Conservation (phyloP, 1,140 invertebrate species). For the Gryon sp. region DNA sequence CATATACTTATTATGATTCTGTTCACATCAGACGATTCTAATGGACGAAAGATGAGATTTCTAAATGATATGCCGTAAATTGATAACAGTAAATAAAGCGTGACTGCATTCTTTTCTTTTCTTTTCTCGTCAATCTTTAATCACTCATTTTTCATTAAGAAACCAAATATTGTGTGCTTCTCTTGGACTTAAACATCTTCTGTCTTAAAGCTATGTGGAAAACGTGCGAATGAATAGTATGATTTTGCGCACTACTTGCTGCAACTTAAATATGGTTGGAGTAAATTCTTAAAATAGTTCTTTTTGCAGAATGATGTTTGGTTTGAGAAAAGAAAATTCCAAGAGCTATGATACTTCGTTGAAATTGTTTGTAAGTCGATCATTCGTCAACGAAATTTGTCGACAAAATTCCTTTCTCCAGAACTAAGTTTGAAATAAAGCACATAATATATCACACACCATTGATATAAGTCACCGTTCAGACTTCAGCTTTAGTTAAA, state of each 20-base stretch:
- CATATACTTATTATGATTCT: constrained; percentile 20
- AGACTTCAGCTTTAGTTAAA: constrained; percentile 57
- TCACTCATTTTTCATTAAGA: constrained; percentile 16
- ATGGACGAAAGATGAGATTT: constrained; percentile 16
- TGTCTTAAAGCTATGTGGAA: too few relatives aligned
- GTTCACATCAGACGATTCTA: constrained; percentile 10
- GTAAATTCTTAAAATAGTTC: too few relatives aligned
- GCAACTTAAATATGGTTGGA: too few relatives aligned
- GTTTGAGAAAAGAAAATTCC: constrained; percentile 17
- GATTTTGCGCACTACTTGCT: too few relatives aligned
- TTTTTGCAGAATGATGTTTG: constrained; percentile 11
- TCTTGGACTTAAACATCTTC: constrained; percentile 9
- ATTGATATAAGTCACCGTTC: constrained; percentile 48
- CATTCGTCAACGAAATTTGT: constrained; percentile 1
- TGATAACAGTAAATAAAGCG: constrained; percentile 10
- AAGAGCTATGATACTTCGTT: constrained; percentile 10
- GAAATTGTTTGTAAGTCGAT: not conserved
- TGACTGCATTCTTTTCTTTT: not conserved
- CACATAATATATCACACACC: constrained; percentile 47
- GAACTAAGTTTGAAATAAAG: constrained; percentile 33
- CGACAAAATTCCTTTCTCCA: constrained; percentile 1
- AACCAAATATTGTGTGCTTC: constrained; percentile 8
- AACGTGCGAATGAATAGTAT: too few relatives aligned
- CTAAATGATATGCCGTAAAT: constrained; percentile 9
- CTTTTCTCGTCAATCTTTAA: constrained; percentile 22